These are phyloP conservation scores for Sussaba pulchella DNA, from an alignment of 2,888 invertebrate genomes.

Conservation along the genomic window DNA sequence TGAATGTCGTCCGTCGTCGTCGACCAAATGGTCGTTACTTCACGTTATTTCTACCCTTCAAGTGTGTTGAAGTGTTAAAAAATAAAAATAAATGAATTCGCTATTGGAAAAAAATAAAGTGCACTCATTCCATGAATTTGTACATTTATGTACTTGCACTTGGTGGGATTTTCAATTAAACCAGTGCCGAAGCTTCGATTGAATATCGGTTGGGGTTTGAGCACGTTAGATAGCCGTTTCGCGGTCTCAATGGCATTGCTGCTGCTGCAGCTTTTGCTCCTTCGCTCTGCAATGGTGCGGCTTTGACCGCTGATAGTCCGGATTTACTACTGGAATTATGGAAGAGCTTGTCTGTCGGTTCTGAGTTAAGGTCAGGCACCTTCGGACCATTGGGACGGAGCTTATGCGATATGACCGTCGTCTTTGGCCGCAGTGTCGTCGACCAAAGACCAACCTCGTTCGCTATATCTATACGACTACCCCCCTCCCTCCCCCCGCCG, in stretches of 20 bases:
- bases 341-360: conserved; percentile 72
- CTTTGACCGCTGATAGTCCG: conserved; percentile 73
- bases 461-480: not conserved
- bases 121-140: too few relatives aligned
- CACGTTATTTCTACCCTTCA: too few relatives aligned
- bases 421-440: conserved; percentile 26
- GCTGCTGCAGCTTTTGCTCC: not conserved
- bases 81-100: conserved; percentile 1
- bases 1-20: not conserved
- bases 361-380: conserved; percentile 65
- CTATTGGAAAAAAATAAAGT: not conserved
- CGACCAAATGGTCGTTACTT: too few relatives aligned
- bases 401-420: conserved; percentile 56
- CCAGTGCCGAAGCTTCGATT: not conserved
- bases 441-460: conserved; percentile 44
- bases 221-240: conserved; percentile 9
- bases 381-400: conserved; percentile 55
- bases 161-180: not conserved
- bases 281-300: conserved; percentile 9
- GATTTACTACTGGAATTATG: conserved; percentile 78
- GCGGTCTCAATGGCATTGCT: conserved; percentile 23
- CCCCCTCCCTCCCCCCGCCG: too few relatives aligned
- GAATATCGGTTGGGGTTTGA: conserved; percentile 23
- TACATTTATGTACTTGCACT: not conserved
- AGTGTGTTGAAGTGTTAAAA: not conserved